Evolutionary conservation across 2,888 invertebrate species (phyloP).

Genomic region (Abscondita cerata): DNA sequence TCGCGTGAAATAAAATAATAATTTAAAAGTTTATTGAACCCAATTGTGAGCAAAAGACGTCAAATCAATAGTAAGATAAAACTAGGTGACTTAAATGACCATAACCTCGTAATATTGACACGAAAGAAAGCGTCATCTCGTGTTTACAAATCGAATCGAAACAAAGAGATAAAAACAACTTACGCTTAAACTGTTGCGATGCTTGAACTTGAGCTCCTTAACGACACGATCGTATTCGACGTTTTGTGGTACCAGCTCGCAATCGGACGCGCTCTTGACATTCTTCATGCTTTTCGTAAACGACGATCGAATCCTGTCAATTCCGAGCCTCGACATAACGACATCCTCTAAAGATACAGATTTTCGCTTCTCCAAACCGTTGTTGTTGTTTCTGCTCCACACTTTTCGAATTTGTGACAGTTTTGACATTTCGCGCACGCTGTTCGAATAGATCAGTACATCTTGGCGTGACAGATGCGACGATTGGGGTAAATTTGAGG

Average conservation of each 20-base stretch:
- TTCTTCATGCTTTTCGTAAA: background rate
- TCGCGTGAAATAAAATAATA: too few species aligned
- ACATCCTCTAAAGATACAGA: conserved; percentile 28
- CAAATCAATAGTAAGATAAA: too few species aligned
- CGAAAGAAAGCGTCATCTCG: too few species aligned
- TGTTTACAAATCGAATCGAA: too few species aligned
- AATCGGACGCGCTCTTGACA: conserved; percentile 15
- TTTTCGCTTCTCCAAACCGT: conserved; percentile 29
- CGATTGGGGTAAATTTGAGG: conserved; percentile 16
- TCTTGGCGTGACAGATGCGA: conserved; percentile 18
- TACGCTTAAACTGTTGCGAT: background rate
- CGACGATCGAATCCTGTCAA: background rate
- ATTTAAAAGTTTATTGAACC: too few species aligned
- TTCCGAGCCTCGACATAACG: background rate
- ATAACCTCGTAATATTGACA: too few species aligned
- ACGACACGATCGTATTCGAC: conserved; percentile 15
- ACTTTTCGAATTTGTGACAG: conserved; percentile 9
- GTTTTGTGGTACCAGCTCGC: conserved; percentile 11
- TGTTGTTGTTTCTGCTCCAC: conserved; percentile 1
- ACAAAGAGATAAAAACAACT: too few species aligned
- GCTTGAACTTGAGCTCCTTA: conserved; percentile 9
- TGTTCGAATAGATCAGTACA: conserved; percentile 13
- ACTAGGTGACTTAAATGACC: too few species aligned
- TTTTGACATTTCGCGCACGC: conserved; percentile 12
- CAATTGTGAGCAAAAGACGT: too few species aligned